Percentiles rank a stretch among this genome's conserved stretches.
Evolutionary conservation across 1,140 invertebrate genomes (phyloP).

Genomic region (Drosophila gunungcola): DNA sequence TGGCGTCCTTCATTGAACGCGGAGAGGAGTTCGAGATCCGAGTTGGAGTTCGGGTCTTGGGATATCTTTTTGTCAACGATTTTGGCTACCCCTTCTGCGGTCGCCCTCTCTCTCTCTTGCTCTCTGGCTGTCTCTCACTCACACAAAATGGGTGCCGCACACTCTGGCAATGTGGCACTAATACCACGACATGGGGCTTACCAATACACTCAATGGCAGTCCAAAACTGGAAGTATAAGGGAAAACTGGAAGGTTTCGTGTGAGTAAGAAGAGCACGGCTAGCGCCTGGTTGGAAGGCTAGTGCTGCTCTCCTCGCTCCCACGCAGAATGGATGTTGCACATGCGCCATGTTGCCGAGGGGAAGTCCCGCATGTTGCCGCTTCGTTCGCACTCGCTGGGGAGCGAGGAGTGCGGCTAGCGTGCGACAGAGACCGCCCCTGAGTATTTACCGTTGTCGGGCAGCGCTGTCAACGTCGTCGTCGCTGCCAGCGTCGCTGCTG

Average conservation of each 20-base stretch:
- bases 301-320: conserved; percentile 41
- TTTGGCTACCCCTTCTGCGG: neutral
- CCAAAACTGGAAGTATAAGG: conserved; percentile 50
- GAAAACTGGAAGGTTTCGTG: conserved; percentile 44
- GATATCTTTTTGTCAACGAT: neutral
- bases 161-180: conserved; percentile 37
- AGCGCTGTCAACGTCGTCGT: conserved; percentile 29
- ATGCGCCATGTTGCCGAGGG: conserved; percentile 76
- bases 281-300: neutral
- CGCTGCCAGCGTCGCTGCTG: conserved; percentile 28
- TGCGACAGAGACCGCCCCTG: conserved; percentile 64
- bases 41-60: neutral
- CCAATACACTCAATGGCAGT: conserved; percentile 34
- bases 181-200: conserved; percentile 26
- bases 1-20: conserved; percentile 83
- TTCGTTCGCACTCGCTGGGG: neutral
- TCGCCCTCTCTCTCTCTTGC: neutral
- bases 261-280: conserved; percentile 42
- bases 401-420: conserved; percentile 47
- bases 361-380: conserved; percentile 35
- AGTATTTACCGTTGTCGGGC: conserved; percentile 70
- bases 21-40: conserved; percentile 34
- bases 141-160: conserved; percentile 71
- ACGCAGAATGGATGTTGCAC: conserved; percentile 15
- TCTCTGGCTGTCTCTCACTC: conserved; percentile 21